Conservation (phyloP, 2,888 invertebrate genomes). For the Pardosa pseudoannulata region DNA sequence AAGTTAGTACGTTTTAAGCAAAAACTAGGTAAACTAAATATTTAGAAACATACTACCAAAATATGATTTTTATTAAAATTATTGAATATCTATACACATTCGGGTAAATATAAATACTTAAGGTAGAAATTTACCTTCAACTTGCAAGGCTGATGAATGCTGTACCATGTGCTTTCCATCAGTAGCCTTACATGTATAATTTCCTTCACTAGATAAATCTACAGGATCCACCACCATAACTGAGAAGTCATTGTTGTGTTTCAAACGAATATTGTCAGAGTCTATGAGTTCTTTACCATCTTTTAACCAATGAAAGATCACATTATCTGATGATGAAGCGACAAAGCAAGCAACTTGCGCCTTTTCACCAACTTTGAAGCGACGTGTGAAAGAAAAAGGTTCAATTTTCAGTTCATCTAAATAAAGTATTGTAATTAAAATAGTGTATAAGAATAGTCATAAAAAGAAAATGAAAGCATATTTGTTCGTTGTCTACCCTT, state of each 20-base stretch:
- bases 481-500: too few species aligned
- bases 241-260: constrained; percentile 53
- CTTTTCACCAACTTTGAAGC: constrained; percentile 27
- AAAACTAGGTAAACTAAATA: too few species aligned
- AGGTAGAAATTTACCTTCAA: too few species aligned
- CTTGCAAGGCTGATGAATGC: constrained; percentile 44
- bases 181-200: constrained; percentile 64
- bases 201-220: constrained; percentile 45
- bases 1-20: too few species aligned
- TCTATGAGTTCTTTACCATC: constrained; percentile 16
- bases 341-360: constrained; percentile 39
- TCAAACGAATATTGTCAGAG: constrained; percentile 23
- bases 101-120: too few species aligned
- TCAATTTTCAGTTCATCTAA: constrained; percentile 46
- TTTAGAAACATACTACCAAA: too few species aligned
- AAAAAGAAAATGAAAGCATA: too few species aligned
- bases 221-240: constrained; percentile 46
- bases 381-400: constrained; percentile 39
- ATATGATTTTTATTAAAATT: too few species aligned
- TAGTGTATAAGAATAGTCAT: too few species aligned
- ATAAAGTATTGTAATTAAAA: too few species aligned
- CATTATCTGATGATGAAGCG: background rate
- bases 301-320: constrained; percentile 47
- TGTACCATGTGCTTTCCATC: constrained; percentile 38
- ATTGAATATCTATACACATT: too few species aligned